Evolutionary conservation across 2,797 vertebrate genomes (phyloP).

Genomic region (Clarias platycephalus): DNA sequence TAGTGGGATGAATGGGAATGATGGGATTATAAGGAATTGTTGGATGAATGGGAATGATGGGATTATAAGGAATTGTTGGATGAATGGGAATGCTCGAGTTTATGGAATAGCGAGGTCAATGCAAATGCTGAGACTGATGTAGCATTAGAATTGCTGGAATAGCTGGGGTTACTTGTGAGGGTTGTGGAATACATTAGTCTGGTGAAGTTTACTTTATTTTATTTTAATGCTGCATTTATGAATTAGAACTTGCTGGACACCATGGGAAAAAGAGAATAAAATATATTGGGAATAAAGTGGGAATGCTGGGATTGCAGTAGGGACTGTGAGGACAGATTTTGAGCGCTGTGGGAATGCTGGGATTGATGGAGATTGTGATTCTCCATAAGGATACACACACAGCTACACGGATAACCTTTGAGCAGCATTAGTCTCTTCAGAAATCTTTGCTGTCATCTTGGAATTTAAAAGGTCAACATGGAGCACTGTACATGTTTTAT

Average conservation of each 20-base stretch:
- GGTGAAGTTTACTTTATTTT: neutral
- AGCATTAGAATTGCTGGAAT: neutral
- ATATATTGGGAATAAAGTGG: too few relatives aligned
- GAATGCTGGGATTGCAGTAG: neutral
- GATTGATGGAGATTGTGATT: conserved; percentile 1
- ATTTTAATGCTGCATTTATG: neutral
- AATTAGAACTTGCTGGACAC: neutral
- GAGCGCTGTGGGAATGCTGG: neutral
- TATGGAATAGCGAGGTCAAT: neutral
- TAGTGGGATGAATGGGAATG: neutral
- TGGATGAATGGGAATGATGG: neutral
- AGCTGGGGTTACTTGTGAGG: neutral
- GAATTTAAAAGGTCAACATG: conserved; percentile 4
- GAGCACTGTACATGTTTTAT: neutral
- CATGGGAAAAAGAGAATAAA: neutral
- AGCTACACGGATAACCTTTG: neutral
- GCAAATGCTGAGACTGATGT: neutral
- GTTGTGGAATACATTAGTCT: neutral
- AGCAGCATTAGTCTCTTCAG: neutral
- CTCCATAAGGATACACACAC: neutral
- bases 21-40: neutral
- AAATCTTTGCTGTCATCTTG: neutral
- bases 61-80: neutral
- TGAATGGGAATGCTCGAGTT: neutral
- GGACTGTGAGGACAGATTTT: neutral